Percentiles rank a stretch among this genome's conserved stretches.
phyloP scores from a whole-genome alignment of 2,797 vertebrate species.

The Aeoliscus strigatus region DNA sequence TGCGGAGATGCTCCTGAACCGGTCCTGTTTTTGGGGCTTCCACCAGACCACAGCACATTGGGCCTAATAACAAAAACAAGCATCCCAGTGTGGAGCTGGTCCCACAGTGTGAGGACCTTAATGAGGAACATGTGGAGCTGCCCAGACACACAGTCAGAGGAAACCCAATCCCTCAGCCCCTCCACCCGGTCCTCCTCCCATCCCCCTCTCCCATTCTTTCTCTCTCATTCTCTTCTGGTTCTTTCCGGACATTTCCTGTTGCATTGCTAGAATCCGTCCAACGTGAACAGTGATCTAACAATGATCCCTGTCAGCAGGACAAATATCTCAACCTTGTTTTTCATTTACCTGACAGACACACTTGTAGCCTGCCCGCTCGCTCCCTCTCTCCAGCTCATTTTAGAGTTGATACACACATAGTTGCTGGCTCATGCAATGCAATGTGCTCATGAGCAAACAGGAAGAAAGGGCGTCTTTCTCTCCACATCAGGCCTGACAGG shows the following conservation, averaged over 20 bases:
- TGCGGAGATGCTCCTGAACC: constrained; percentile 46
- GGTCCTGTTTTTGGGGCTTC: constrained; percentile 57
- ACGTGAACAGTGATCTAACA: constrained; percentile 61
- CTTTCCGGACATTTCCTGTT: constrained; percentile 27
- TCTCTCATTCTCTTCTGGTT: constrained; percentile 33
- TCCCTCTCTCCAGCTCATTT: constrained; percentile 28
- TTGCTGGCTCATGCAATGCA: constrained; percentile 71
- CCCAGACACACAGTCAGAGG: constrained; percentile 80
- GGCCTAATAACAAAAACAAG: constrained; percentile 82
- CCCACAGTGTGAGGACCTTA: constrained; percentile 79
- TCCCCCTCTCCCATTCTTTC: constrained; percentile 51
- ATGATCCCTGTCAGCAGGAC: constrained; percentile 57
- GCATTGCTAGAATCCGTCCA: background rate
- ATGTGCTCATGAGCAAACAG: constrained; percentile 59
- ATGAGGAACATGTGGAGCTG: constrained; percentile 82
- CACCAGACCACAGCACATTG: constrained; percentile 70
- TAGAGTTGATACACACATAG: constrained; percentile 56
- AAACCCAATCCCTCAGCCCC: constrained; percentile 73
- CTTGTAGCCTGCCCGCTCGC: background rate
- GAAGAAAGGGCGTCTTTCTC: constrained; percentile 76
- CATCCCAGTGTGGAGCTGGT: constrained; percentile 74
- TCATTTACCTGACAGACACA: constrained; percentile 40
- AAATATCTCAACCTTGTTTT: constrained; percentile 48
- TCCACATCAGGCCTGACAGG: constrained; percentile 65
- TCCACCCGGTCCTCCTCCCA: constrained; percentile 28